phyloP scores from a whole-genome alignment of 2,113 vertebrate species.

The Siniperca chuatsi region DNA sequence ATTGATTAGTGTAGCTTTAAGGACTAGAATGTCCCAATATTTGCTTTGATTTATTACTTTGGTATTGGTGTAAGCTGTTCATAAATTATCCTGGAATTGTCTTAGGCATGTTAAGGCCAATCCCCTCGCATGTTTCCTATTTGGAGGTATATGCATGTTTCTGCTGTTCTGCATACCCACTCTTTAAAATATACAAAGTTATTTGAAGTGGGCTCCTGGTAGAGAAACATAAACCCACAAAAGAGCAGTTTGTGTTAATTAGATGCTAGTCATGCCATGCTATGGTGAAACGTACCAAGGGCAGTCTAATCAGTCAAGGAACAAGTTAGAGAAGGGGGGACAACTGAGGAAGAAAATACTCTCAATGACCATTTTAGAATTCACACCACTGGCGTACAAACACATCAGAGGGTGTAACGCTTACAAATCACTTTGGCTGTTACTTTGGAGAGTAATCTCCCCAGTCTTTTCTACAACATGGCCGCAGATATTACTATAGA shows the following conservation, averaged over 20 bases:
- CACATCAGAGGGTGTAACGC: background rate
- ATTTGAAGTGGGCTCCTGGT: background rate
- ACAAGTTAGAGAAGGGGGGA: constrained; percentile 15
- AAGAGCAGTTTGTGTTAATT: constrained; percentile 7
- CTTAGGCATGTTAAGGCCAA: background rate
- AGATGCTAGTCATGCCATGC: constrained; percentile 25
- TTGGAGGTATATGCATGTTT: background rate
- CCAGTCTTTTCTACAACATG: background rate
- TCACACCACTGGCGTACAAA: background rate
- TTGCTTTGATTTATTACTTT: background rate
- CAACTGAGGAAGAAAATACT: constrained; percentile 13
- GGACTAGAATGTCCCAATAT: no score
- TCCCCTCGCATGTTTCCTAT: background rate
- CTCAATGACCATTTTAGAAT: constrained; percentile 26
- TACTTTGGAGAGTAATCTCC: constrained; percentile 3
- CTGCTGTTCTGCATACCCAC: background rate
- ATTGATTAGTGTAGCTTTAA: no score
- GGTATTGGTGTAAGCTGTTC: background rate
- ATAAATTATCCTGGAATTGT: background rate
- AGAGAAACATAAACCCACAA: constrained; percentile 23
- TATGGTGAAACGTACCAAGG: constrained; percentile 34
- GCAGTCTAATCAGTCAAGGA: constrained; percentile 24
- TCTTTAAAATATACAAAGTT: background rate
- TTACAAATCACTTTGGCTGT: constrained; percentile 27
- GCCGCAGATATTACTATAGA: background rate